Evolutionary conservation across 2,113 vertebrate genomes (phyloP), one percentile per base, ranked within the genome.

Genomic region (Lota lota): DNA sequence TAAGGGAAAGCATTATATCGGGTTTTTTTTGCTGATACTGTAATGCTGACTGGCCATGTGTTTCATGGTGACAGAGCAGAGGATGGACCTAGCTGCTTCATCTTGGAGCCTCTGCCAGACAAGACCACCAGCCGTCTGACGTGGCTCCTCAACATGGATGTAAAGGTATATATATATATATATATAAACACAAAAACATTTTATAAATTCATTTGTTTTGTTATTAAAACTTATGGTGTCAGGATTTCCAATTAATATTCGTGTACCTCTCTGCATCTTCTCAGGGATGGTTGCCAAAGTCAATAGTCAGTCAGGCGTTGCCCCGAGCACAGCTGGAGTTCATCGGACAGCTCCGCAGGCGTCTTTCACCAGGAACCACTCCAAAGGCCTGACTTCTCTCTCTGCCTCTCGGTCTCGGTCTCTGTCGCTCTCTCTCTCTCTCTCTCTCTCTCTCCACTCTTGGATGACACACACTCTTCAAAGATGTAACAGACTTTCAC

Each of bases 121-220:
- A 50, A 54, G 0, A 4, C 63, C 4, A 80, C 51, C 47, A 92
- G 91, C 1, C 87, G 1, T 63, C 72, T 95, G 73, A 94, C 91
- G 0, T 95, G 94, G 94, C 91, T 95, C 64, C 89, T 94, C 4
- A 93, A 92, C 65, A 80, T 93, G 86, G 93, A 94, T 0, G 79
- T 94, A 1, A 95, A 94, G 93, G 93, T 89, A 82, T n/a, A n/a
- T n/a, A n/a, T n/a, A n/a, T n/a, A n/a, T n/a, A n/a, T n/a, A n/a
- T n/a, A n/a, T n/a, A n/a, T n/a, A n/a, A n/a, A n/a, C n/a, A n/a
- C n/a, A n/a, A n/a, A n/a, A n/a, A n/a, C n/a, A n/a, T n/a, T n/a
- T n/a, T n/a, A n/a, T n/a, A n/a, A n/a, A n/a, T n/a, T n/a, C n/a
- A n/a, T n/a, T n/a, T n/a, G n/a, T n/a, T n/a, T n/a, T n/a, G n/a